phyloP scores from a whole-genome alignment of 2,113 vertebrate genomes.

The Xiphophorus maculatus region DNA sequence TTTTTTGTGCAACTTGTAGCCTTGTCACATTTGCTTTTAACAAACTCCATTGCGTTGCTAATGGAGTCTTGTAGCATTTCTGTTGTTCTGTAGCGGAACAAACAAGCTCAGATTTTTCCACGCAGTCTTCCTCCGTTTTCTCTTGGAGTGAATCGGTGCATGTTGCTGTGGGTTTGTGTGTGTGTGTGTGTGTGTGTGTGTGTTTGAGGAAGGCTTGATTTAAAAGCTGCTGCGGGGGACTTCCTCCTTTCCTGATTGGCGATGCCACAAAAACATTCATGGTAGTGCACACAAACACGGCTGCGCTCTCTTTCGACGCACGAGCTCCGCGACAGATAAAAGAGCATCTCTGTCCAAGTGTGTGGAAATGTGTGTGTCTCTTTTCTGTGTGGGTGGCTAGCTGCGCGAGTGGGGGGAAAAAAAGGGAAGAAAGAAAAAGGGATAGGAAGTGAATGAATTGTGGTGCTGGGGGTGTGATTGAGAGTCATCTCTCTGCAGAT shows the following conservation, averaged over 20 bases:
- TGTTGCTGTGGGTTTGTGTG: constrained; percentile 10
- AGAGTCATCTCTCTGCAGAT: constrained; percentile 62
- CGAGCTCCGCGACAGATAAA: constrained; percentile 52
- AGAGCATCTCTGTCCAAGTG: constrained; percentile 66
- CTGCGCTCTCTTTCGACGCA: not conserved
- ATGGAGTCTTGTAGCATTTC: constrained; percentile 14
- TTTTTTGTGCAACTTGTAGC: not conserved
- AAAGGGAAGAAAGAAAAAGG: constrained; percentile 14
- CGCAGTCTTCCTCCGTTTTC: not conserved
- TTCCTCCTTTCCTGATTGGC: constrained; percentile 68
- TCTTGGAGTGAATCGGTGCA: constrained; percentile 27
- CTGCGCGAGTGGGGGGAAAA: constrained; percentile 38
- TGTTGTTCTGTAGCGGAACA: constrained; percentile 5
- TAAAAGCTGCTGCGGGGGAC: constrained; percentile 56
- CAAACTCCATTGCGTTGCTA: constrained; percentile 1
- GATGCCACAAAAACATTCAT: constrained; percentile 56
- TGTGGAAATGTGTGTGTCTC: constrained; percentile 33
- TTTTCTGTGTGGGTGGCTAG: constrained; percentile 37
- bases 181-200: too few species aligned
- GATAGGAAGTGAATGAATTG: constrained; percentile 56
- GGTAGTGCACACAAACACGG: constrained; percentile 24
- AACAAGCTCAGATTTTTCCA: constrained; percentile 4
- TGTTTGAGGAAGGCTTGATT: constrained; percentile 29
- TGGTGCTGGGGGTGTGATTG: constrained; percentile 38
- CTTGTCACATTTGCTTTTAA: constrained; percentile 26